Conservation (phyloP, 1,140 invertebrate species). For the Danaus plexippus region DNA sequence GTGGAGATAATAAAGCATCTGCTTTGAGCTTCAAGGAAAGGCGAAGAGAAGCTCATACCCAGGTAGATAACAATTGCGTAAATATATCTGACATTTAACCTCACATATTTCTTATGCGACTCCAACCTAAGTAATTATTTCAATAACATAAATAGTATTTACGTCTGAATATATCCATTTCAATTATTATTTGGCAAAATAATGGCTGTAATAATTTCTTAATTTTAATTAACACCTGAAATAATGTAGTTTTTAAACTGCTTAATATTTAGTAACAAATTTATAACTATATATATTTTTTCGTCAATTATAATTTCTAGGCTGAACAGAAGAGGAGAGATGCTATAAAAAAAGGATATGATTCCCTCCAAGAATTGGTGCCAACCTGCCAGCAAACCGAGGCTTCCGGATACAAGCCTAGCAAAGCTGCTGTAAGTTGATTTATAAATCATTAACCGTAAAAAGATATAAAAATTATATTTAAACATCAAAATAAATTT, state of each 20-base stretch:
- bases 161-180: background rate
- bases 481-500: too few species aligned
- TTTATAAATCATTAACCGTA: background rate
- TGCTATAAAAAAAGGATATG: constrained; percentile 97
- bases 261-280: background rate
- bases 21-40: constrained; percentile 93
- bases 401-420: constrained; percentile 92
- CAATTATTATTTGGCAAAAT: background rate
- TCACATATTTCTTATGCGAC: too few species aligned
- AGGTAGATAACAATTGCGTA: constrained; percentile 53
- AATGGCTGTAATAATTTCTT: background rate
- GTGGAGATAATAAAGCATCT: constrained; percentile 79
- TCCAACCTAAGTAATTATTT: too few species aligned
- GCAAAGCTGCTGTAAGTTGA: constrained; percentile 87
- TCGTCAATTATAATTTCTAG: constrained; percentile 26
- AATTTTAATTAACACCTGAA: background rate
- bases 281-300: too few species aligned
- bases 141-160: background rate
- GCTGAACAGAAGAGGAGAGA: constrained; percentile 97
- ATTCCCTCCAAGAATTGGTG: constrained; percentile 91
- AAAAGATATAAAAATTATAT: too few species aligned
- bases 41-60: constrained; percentile 94
- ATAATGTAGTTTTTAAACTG: background rate
- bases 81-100: too few species aligned
- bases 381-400: constrained; percentile 93